Evolutionary conservation across 2,797 vertebrate species (phyloP), one percentile per base, ranked within the genome.

Genomic region (Microtus agrestis): DNA sequence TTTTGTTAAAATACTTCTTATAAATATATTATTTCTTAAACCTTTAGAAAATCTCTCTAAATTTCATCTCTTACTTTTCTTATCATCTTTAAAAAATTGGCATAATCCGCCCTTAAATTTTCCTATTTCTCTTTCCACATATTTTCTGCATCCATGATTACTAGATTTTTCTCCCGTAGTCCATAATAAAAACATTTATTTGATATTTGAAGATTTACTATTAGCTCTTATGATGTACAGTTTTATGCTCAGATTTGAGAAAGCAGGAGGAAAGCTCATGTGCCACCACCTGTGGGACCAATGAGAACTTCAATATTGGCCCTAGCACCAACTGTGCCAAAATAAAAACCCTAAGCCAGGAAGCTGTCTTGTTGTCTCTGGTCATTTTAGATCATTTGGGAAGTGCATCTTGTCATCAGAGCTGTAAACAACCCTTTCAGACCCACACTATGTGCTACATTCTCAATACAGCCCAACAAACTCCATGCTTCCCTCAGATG

Each of bases 371-470:
- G 29, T 0, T 61, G 4, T 34, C 25, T 77, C 3, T 5, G 34
- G 23, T 21, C 29, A 25, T 34, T 61, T 71, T 37, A 54, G 43
- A 34, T 61, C 5, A 79, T 23, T 29, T 67, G 3, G 0, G 1
- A 27, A 27, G 9, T 43, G 11, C 4, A 1, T 5, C 17, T 8
- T 25, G 2, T n/a, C 17, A 13, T 8, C 17, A 10, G 21, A 63
- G 14, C 37, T 14, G 4, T 13, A 13, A 48, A 3, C 23, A 37
- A 51, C 29, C 2, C 6, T 27, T 89, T 74, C 23, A 10, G 0
- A 5, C 0, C 10, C 1, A 21, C 2, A 4, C 9, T 15, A 10
- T 67, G 11, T 34, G 15, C 34, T 3, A 9, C 21, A 4, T 67
- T 43, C 19, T 43, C 25, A 17, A n/a, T 23, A 54, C 51, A 4